These are phyloP conservation scores for Oscheius sp. DNA, from an alignment of 2,888 invertebrate species.

Conservation along the genomic window DNA sequence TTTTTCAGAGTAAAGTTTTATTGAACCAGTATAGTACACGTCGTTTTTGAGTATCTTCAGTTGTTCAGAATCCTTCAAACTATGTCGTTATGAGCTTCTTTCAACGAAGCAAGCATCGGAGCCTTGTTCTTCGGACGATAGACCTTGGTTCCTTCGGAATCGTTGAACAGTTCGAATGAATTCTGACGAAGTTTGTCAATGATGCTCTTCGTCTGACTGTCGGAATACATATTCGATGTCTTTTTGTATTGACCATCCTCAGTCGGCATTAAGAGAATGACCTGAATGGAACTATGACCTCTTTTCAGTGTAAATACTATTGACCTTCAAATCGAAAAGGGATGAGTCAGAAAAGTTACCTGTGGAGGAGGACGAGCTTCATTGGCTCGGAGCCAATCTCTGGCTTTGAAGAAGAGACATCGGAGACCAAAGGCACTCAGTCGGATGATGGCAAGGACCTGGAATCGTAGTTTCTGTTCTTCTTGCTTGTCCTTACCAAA, in stretches of 20 bases:
- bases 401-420: slow-evolving; percentile 52
- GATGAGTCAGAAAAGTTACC: slow-evolving; percentile 29
- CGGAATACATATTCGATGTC: slow-evolving; percentile 48
- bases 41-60: too few species aligned
- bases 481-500: slow-evolving; percentile 32
- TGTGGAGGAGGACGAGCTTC: slow-evolving; percentile 51
- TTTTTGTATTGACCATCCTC: slow-evolving; percentile 53
- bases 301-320: neutral
- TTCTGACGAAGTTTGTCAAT: slow-evolving; percentile 48
- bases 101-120: slow-evolving; percentile 19
- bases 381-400: slow-evolving; percentile 51
- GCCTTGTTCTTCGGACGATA: slow-evolving; percentile 16
- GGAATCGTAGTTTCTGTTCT: neutral
- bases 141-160: slow-evolving; percentile 24
- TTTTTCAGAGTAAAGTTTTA: too few species aligned
- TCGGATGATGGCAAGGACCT: slow-evolving; percentile 51
- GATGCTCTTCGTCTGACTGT: slow-evolving; percentile 48
- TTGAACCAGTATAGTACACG: too few species aligned
- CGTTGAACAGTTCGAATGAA: slow-evolving; percentile 52
- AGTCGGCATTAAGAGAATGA: slow-evolving; percentile 61
- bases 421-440: slow-evolving; percentile 53
- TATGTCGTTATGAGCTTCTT: neutral
- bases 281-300: slow-evolving; percentile 39
- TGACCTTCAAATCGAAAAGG: slow-evolving; percentile 1
- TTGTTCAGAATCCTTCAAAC: neutral